Percentiles rank a stretch among this genome's conserved stretches.
These are phyloP conservation scores for Agrilus mali DNA, from an alignment of 2,888 invertebrate genomes.

Conservation along the genomic window DNA sequence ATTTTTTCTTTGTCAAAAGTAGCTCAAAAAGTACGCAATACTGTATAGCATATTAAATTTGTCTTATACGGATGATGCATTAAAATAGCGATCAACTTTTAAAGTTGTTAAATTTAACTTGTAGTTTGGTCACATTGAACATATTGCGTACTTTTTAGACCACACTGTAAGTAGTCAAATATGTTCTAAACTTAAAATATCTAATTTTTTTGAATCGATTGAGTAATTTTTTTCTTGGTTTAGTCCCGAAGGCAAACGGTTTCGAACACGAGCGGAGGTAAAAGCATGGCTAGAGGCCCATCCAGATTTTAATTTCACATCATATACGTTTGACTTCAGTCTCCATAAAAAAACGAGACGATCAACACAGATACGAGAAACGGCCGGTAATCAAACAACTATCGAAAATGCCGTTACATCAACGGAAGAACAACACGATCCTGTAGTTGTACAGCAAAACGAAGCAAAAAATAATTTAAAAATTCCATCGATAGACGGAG, in stretches of 20 bases:
- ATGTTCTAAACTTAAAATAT: too few relatives aligned
- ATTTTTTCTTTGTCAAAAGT: too few relatives aligned
- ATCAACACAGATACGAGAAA: constrained; percentile 1
- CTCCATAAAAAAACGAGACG: constrained; percentile 35
- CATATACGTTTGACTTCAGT: constrained; percentile 44
- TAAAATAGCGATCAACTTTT: too few relatives aligned
- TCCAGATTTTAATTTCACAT: constrained; percentile 35
- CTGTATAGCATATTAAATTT: too few relatives aligned
- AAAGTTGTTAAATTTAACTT: too few relatives aligned
- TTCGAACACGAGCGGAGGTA: constrained; percentile 45
- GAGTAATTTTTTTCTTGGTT: neutral
- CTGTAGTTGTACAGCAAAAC: constrained; percentile 2
- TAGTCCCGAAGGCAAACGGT: constrained; percentile 47
- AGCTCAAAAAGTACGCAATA: too few relatives aligned
- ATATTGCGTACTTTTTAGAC: too few relatives aligned
- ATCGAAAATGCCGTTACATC: constrained; percentile 1
- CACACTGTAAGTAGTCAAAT: too few relatives aligned
- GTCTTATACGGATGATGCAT: too few relatives aligned
- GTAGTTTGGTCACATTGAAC: too few relatives aligned
- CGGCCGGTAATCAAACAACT: neutral
- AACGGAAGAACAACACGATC: constrained; percentile 1
- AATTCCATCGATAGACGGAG: constrained; percentile 48
- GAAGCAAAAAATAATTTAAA: constrained; percentile 21
- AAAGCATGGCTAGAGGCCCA: constrained; percentile 36
- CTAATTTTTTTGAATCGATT: neutral